These are phyloP conservation scores for Mycalesis mineus DNA, from an alignment of 2,888 invertebrate species.

Conservation along the genomic window DNA sequence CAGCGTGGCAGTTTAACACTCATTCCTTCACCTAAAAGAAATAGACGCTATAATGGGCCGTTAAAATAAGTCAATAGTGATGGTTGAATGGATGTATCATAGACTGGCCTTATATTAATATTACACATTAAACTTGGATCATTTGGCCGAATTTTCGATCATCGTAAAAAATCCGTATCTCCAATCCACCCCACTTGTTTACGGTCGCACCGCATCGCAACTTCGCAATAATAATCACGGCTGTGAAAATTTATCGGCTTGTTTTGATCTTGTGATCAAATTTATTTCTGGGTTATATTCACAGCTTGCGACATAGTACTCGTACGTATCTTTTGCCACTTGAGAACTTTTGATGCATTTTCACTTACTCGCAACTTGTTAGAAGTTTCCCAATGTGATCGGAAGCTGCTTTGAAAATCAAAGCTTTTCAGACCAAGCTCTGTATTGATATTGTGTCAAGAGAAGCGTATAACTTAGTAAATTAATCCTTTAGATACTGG, in stretches of 20 bases:
- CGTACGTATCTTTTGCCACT: neutral
- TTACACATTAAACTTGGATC: no score
- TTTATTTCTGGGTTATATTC: neutral
- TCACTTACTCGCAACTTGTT: neutral
- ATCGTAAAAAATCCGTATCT: neutral
- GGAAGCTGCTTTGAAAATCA: neutral
- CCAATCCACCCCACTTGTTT: neutral
- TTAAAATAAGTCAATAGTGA: no score
- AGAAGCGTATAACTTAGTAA: no score
- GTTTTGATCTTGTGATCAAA: neutral
- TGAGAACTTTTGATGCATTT: neutral
- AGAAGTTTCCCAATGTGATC: neutral
- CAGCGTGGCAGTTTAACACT: no score
- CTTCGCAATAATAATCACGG: neutral
- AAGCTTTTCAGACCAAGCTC: neutral
- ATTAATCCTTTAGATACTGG: no score
- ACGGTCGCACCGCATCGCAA: neutral
- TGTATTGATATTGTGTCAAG: no score
- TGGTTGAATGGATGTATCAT: no score
- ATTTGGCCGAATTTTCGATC: neutral
- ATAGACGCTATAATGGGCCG: no score
- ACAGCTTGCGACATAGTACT: neutral
- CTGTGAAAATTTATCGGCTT: constrained; percentile 3
- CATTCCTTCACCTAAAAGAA: no score
- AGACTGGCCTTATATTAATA: no score